phyloP scores from a whole-genome alignment of 1,140 invertebrate genomes.

The Nephila pilipes region DNA sequence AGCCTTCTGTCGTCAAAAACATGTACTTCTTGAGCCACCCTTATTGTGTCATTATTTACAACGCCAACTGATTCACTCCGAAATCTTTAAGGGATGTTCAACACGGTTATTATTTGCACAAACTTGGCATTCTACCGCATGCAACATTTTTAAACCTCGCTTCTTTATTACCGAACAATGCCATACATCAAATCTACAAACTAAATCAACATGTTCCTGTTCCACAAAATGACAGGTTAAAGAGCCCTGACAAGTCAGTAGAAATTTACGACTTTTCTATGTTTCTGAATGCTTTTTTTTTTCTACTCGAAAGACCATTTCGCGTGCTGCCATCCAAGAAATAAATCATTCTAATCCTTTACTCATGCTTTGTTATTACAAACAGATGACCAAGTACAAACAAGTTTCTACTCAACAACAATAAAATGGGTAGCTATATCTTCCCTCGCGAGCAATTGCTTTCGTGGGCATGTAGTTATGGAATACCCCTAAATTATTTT shows the following conservation, averaged over 20 bases:
- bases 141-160: too few species aligned
- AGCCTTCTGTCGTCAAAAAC: too few species aligned
- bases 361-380: conserved; percentile 23
- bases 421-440: neutral
- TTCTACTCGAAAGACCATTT: neutral
- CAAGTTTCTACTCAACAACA: conserved; percentile 23
- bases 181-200: neutral
- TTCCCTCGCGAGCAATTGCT: neutral
- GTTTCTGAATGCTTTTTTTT: neutral
- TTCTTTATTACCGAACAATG: too few species aligned
- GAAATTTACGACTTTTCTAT: neutral
- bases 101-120: too few species aligned
- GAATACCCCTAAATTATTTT: conserved; percentile 6
- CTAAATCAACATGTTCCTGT: conserved; percentile 3
- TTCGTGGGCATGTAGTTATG: neutral
- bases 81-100: too few species aligned
- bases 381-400: neutral
- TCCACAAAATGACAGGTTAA: neutral
- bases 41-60: too few species aligned
- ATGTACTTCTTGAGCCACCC: too few species aligned
- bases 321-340: neutral
- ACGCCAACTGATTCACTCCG: too few species aligned
- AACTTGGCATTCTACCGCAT: too few species aligned
- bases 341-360: neutral
- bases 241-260: neutral